Conservation (phyloP, 1,140 invertebrate species). For the Hesperophylax magnus region DNA sequence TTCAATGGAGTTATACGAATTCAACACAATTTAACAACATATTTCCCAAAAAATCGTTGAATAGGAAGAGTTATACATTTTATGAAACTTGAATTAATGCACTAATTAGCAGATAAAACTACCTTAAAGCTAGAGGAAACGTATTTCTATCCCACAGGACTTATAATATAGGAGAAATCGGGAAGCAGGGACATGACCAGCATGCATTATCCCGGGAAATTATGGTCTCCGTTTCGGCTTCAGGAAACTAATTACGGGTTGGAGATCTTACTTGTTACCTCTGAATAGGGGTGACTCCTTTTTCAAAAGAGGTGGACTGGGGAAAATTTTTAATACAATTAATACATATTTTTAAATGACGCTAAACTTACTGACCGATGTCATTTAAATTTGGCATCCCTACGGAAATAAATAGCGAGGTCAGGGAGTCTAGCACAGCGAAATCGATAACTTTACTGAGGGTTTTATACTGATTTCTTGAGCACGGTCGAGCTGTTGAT, state of each 20-base stretch:
- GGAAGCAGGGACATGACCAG: background rate
- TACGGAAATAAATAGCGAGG: too few relatives aligned
- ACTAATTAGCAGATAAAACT: constrained; percentile 3
- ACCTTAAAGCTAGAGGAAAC: background rate
- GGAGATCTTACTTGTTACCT: background rate
- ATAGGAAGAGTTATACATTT: background rate
- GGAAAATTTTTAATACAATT: background rate
- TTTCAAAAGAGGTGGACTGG: background rate
- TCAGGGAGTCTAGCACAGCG: too few relatives aligned
- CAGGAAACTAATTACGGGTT: background rate
- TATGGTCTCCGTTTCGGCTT: background rate
- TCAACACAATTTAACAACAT: too few relatives aligned
- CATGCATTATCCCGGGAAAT: constrained; percentile 7
- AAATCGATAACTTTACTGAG: too few relatives aligned
- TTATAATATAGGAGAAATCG: background rate
- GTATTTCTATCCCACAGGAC: background rate
- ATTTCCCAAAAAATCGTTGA: too few relatives aligned
- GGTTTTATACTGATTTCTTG: too few relatives aligned
- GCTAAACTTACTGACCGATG: too few relatives aligned
- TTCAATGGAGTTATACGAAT: too few relatives aligned
- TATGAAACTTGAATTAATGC: background rate
- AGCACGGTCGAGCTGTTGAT: too few relatives aligned
- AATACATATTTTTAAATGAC: too few relatives aligned
- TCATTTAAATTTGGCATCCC: too few relatives aligned
- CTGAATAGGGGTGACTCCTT: background rate